Evolutionary conservation across 64 coral and sea anemone species (phyloP).

Genomic region (Montipora foliosa): DNA sequence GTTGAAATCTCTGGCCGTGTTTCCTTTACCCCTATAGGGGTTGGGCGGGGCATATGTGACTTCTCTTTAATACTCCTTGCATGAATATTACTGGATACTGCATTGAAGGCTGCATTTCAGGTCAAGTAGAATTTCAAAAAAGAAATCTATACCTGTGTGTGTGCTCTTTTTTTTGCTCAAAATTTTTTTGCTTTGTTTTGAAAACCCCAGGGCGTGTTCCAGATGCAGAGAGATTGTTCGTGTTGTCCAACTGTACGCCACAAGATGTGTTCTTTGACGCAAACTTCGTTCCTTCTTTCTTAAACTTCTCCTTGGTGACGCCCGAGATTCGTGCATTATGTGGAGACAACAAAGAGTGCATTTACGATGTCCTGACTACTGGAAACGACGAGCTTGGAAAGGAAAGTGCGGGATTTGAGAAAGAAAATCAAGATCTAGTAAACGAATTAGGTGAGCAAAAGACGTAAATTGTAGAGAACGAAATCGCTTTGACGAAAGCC

Average conservation of each 20-base stretch:
- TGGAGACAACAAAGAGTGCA: slow-evolving; percentile 58
- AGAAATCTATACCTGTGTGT: too few species aligned
- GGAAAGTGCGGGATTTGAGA: slow-evolving; percentile 48
- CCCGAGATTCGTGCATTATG: slow-evolving; percentile 29
- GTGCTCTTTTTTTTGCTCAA: too few species aligned
- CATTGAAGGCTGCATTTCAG: too few species aligned
- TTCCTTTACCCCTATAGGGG: too few species aligned
- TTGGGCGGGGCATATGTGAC: too few species aligned
- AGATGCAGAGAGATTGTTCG: slow-evolving; percentile 67
- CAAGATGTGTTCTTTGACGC: slow-evolving; percentile 75
- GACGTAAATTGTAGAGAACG: too few species aligned
- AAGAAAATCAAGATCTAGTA: slow-evolving; percentile 60
- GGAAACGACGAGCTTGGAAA: slow-evolving; percentile 58
- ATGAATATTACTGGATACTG: too few species aligned
- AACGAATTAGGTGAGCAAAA: slow-evolving; percentile 42
- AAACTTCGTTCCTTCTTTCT: slow-evolving; percentile 59
- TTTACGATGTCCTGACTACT: slow-evolving; percentile 70
- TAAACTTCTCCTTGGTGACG: slow-evolving; percentile 21
- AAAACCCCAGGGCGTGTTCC: slow-evolving; percentile 64
- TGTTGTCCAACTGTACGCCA: slow-evolving; percentile 42
- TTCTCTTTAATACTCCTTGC: too few species aligned
- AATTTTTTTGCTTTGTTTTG: background rate
- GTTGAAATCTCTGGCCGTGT: too few species aligned
- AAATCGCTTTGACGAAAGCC: too few species aligned
- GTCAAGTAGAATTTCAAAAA: too few species aligned